These are phyloP conservation scores for Gonocerus acuteangulatus DNA, from an alignment of 2,888 invertebrate genomes.

Conservation along the genomic window DNA sequence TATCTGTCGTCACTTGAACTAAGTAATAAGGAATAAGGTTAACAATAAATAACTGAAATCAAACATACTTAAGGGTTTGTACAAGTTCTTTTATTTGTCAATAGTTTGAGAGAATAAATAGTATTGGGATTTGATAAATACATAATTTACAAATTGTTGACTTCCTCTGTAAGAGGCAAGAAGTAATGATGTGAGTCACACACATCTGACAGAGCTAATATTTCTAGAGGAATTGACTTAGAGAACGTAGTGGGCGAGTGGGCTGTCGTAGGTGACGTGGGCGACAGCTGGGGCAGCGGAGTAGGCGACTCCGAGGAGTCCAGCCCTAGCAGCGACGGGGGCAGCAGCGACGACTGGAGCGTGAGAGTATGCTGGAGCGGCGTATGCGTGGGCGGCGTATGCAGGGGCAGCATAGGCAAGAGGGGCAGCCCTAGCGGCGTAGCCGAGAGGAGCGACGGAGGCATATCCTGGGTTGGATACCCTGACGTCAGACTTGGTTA, in stretches of 20 bases:
- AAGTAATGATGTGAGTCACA: too few relatives aligned
- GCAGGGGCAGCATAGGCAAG: slow-evolving; percentile 49
- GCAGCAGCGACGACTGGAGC: slow-evolving; percentile 25
- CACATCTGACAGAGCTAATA: too few relatives aligned
- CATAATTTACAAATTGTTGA: background rate
- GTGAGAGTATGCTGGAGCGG: slow-evolving; percentile 24
- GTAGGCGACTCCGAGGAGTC: slow-evolving; percentile 38
- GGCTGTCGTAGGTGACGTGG: slow-evolving; percentile 38
- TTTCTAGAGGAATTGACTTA: slow-evolving; percentile 18
- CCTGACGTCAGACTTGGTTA: slow-evolving; percentile 61
- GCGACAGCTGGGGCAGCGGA: slow-evolving; percentile 38
- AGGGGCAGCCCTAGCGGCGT: slow-evolving; percentile 43
- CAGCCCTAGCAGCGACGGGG: slow-evolving; percentile 23
- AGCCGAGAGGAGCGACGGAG: slow-evolving; percentile 50
- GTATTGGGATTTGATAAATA: background rate
- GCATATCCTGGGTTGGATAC: slow-evolving; percentile 55
- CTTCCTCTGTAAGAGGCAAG: background rate
- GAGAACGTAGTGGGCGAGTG: slow-evolving; percentile 37
- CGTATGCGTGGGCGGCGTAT: slow-evolving; percentile 35
- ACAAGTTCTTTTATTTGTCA: too few relatives aligned
- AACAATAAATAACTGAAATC: too few relatives aligned
- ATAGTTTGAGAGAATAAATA: background rate
- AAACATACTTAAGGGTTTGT: too few relatives aligned
- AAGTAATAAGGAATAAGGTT: too few relatives aligned
- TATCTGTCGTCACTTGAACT: too few relatives aligned